These are phyloP conservation scores for Panzeria rudis DNA, from an alignment of 2,888 invertebrate species.

Conservation along the genomic window DNA sequence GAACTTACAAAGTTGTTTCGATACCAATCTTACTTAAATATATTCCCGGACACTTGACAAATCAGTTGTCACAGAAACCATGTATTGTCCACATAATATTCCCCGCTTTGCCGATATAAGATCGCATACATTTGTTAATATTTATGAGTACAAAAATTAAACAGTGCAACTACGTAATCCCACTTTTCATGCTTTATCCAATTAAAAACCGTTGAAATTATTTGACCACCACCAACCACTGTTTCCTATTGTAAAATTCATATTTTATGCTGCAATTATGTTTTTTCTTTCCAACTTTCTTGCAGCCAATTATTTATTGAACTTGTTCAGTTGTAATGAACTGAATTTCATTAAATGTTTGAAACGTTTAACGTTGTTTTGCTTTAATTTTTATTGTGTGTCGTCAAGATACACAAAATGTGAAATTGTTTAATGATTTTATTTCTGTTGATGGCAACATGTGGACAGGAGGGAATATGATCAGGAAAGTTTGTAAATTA, in stretches of 20 bases:
- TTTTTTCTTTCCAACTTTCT: neutral
- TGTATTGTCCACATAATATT: too few species aligned
- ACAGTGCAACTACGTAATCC: too few species aligned
- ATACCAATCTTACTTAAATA: too few species aligned
- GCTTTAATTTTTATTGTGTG: neutral
- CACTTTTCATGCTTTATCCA: too few species aligned
- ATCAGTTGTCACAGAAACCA: too few species aligned
- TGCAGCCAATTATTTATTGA: constrained; percentile 36
- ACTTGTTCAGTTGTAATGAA: constrained; percentile 31
- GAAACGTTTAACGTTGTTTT: constrained; percentile 14
- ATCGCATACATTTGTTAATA: too few species aligned
- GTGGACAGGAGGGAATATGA: neutral
- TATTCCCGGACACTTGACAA: too few species aligned
- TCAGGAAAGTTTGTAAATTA: neutral
- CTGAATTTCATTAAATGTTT: constrained; percentile 49
- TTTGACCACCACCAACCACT: neutral
- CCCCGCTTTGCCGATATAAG: too few species aligned
- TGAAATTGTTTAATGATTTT: too few species aligned
- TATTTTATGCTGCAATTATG: neutral
- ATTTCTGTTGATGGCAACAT: neutral
- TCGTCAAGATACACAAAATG: neutral
- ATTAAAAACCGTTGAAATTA: neutral
- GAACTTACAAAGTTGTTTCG: too few species aligned
- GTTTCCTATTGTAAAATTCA: neutral
- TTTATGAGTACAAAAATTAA: too few species aligned